phyloP scores from a whole-genome alignment of 2,113 vertebrate species.

The Brachypteracias leptosomus region DNA sequence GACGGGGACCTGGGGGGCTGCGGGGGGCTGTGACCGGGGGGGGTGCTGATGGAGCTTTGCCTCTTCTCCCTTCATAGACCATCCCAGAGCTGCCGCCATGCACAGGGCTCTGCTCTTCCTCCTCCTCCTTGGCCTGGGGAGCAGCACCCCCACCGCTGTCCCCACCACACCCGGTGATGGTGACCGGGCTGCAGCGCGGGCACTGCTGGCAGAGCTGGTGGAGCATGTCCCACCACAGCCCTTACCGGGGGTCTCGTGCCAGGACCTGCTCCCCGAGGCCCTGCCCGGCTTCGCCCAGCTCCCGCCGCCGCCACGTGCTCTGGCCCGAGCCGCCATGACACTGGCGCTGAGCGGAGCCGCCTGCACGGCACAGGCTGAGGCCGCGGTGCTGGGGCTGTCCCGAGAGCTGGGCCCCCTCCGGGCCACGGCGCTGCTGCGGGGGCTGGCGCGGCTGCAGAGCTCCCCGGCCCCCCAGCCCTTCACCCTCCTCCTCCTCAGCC shows the following conservation, averaged over 20 bases:
- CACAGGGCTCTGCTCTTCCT: neutral
- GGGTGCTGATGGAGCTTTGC: neutral
- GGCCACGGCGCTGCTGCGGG: slow-evolving; percentile 70
- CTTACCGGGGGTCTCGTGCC: slow-evolving; percentile 50
- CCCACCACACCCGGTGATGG: fast-evolving
- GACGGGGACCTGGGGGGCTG: fast-evolving
- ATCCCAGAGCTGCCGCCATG: neutral
- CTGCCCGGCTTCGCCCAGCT: slow-evolving; percentile 67
- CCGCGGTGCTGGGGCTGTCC: slow-evolving; percentile 65
- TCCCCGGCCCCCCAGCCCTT: neutral
- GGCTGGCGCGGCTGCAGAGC: slow-evolving; percentile 60
- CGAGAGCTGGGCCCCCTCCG: slow-evolving; percentile 61
- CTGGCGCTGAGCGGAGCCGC: slow-evolving; percentile 75
- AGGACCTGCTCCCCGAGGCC: slow-evolving; percentile 63
- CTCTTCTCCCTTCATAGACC: neutral
- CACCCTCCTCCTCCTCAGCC: slow-evolving; percentile 74
- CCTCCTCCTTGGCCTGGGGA: neutral
- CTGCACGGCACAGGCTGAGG: slow-evolving; percentile 70
- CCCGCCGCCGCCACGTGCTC: slow-evolving; percentile 63
- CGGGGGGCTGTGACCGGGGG: fast-evolving
- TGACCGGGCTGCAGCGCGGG: fast-evolving
- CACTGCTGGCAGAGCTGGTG: neutral
- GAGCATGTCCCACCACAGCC: fast-evolving
- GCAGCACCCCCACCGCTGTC: fast-evolving
- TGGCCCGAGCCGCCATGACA: slow-evolving; percentile 78